Base-by-base conservation (phyloP, 2,888 invertebrate species). In the Latheticus oryzae region DNA sequence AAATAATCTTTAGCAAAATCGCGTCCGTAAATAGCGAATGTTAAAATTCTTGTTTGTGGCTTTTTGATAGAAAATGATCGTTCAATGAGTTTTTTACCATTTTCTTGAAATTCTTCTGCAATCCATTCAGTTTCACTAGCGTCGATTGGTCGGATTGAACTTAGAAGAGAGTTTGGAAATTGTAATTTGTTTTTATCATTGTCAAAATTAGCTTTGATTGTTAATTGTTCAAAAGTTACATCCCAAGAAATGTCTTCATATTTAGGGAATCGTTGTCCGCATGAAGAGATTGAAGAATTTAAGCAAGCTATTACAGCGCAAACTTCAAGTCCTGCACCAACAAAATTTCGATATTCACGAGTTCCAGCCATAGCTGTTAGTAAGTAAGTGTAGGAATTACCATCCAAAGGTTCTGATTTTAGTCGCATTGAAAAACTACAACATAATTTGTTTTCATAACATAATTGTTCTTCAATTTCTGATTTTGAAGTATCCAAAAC, bases 261-360 rank as follows among this genome's bases (percentile, higher is more conserved):
- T 11, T 71, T 70, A 0, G 73, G 23, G 37, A 58, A 73, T 71
- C 74, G 72, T 32, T 37, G 37, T 2, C 80, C 82, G 67, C 86
- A 85, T 0, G 81, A 79, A 3, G 74, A 69, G 1, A 81, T 64
- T 1, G 75, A 74, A 2, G 78, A 74, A 21, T 79, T 80, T 2
- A 77, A 75, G 70, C 86, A 86, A 3, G 83, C 80, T 4, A 84
- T 66, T 3, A 86, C 69, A 0, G 80, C 78, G 53, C 85, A 86
- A 8, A 80, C 63, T 64, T 83, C 80, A 1, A 76, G 65, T 1
- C 83, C 84, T 0, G 82, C 83, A 0, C 80, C 78, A 0, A 75
- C 79, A 5, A 80, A 56, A 0, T 80, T 81, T 17, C 73, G 73
- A 66, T 74, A 84, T 1, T 77, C 76, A 8, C 84, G 76, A 0